Evolutionary conservation across 1,140 invertebrate genomes (phyloP).

Genomic region (Calliphora vicina): DNA sequence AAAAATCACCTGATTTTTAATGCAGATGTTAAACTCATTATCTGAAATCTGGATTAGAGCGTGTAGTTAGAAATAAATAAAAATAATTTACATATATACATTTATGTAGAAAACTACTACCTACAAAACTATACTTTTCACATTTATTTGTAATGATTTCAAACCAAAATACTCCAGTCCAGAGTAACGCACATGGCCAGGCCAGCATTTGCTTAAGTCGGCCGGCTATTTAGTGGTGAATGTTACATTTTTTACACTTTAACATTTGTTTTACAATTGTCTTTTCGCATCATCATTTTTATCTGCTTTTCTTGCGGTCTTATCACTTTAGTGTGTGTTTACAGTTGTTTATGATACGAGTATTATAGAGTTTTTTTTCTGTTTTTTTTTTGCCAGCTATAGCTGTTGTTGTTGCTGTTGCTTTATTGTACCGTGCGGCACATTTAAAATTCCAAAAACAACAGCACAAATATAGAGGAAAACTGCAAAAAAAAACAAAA

Average conservation of each 20-base stretch:
- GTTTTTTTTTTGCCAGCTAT: background rate
- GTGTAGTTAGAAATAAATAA: background rate
- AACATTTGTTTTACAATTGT: conserved; percentile 3
- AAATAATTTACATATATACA: background rate
- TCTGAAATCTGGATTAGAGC: background rate
- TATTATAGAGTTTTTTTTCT: background rate
- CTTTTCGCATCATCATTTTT: background rate
- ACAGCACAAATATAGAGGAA: background rate
- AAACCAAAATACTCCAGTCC: no score
- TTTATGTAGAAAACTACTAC: background rate
- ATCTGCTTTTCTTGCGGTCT: background rate
- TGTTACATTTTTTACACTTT: conserved; percentile 14
- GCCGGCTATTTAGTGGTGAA: background rate
- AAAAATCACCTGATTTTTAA: background rate
- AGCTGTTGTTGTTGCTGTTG: conserved; percentile 19
- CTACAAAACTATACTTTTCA: no score
- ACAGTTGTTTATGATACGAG: background rate
- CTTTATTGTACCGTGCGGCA: conserved; percentile 27
- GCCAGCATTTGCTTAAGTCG: no score
- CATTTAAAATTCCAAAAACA: conserved; percentile 25
- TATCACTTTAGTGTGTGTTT: background rate
- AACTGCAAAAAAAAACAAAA: background rate
- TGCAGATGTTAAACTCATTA: background rate
- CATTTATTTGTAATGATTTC: no score
- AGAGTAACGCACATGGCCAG: no score